Evolutionary conservation across 2,797 vertebrate genomes (phyloP), one percentile per base, ranked within the genome.

Genomic region (Macropus fuliginosus): DNA sequence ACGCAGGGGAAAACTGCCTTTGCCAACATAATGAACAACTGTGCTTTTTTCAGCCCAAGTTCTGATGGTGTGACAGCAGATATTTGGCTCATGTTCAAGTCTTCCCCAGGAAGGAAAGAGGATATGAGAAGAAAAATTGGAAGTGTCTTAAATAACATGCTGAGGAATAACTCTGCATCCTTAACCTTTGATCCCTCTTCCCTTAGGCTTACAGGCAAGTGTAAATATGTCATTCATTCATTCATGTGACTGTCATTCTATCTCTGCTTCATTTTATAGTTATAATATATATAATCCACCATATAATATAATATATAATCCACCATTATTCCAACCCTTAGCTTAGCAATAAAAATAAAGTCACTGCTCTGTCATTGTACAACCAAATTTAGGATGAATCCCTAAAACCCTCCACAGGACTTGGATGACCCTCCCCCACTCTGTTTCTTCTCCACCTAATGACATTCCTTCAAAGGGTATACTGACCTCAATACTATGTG

Each of bases 41-140:
- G 57, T 92, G 34, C 95, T 91, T 5, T 95, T 96, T 96, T 57
- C 24, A 98, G 97, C 94, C 96, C 97, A 56, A 56, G 95, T 16
- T 92, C 29, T 50, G 93, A 96, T 74, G 96, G 89, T 1, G 12
- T 97, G 89, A 97, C 56, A 46, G 97, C 95, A 54, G 52, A 95
- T n/a, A 97, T 97, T 92, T 95, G 96, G 97, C 96, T 98, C 89
- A 54, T 98, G 13, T 97, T 98, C 94, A 97, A 97, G 94, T 56
- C 56, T 56, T 2, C 96, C 74, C 81, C 24, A 54, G 94, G 96
- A 93, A 92, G 3, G 29, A 97, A 95, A 10, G 92, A 93, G 91
- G 94, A 34, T 52, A 96, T 93, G 93, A 97, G 54, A 91, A 93
- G 74, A 92, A 97, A 62, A 92, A 95, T 97, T 1, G 95, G 96